A percentile compares a stretch with the other conserved stretches of the same genome.
phyloP scores from a whole-genome alignment of 2,797 vertebrate genomes.

The Sebastes steindachneri region DNA sequence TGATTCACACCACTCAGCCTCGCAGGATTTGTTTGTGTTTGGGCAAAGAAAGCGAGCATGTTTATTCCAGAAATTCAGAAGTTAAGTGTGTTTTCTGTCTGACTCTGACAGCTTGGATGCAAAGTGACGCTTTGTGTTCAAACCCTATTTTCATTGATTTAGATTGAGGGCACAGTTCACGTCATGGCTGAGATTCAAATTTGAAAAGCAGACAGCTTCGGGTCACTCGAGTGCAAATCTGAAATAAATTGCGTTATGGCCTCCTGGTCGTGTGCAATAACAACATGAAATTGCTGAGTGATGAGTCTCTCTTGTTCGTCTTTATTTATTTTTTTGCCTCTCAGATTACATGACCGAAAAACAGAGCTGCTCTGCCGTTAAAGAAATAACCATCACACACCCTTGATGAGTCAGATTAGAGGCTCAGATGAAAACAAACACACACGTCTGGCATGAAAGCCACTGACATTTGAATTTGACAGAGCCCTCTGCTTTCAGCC shows the following conservation, averaged over 20 bases:
- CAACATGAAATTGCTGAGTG: conserved; percentile 15
- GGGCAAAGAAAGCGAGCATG: conserved; percentile 21
- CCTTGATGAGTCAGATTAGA: conserved; percentile 58
- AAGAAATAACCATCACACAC: conserved; percentile 40
- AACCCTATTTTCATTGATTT: conserved; percentile 33
- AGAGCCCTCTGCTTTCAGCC: conserved; percentile 44
- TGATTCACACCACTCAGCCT: conserved; percentile 24
- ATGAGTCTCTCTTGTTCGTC: background rate
- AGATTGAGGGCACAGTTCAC: conserved; percentile 34
- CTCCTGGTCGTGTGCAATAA: conserved; percentile 18
- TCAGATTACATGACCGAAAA: conserved; percentile 29
- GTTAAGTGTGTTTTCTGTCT: background rate
- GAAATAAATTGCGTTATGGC: conserved; percentile 22
- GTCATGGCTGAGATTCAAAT: conserved; percentile 10
- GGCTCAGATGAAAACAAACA: conserved; percentile 30
- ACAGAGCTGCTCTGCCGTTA: conserved; percentile 3
- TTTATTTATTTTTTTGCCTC: conserved; percentile 20
- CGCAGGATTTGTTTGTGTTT: conserved; percentile 25
- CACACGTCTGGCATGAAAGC: conserved; percentile 40
- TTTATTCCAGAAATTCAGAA: conserved; percentile 18
- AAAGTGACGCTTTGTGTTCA: conserved; percentile 28
- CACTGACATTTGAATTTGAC: conserved; percentile 67
- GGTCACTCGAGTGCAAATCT: conserved; percentile 21
- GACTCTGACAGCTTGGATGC: conserved; percentile 7
- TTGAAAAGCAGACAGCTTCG: conserved; percentile 24